Evolutionary conservation across 92 coral and sea anemone species (phyloP).

Genomic region (Palythoa grandis): DNA sequence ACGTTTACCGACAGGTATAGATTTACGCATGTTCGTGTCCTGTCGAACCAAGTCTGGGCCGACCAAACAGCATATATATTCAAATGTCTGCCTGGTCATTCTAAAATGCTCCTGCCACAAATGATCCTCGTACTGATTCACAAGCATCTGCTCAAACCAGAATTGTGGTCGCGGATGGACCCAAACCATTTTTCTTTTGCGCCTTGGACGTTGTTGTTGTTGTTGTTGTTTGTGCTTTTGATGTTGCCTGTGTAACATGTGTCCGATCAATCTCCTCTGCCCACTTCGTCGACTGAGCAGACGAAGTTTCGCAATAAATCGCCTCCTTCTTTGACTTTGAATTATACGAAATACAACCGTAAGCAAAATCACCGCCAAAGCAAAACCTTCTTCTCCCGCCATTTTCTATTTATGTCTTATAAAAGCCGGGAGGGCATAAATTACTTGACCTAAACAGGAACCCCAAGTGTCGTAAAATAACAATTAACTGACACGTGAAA

Average conservation of each 20-base stretch:
- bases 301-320: too few species aligned
- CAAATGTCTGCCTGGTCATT: slow-evolving; percentile 29
- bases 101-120: slow-evolving; percentile 30
- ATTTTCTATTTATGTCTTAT: slow-evolving; percentile 31
- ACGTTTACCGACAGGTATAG: slow-evolving; percentile 57
- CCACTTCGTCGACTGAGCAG: too few species aligned
- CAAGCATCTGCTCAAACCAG: slow-evolving; percentile 38
- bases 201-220: slow-evolving; percentile 18
- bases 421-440: slow-evolving; percentile 32
- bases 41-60: slow-evolving; percentile 51
- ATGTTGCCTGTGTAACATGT: slow-evolving; percentile 10
- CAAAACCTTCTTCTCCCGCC: slow-evolving; percentile 42
- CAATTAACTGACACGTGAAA: slow-evolving; percentile 33
- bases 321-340: slow-evolving; percentile 37
- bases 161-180: slow-evolving; percentile 33
- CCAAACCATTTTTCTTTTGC: slow-evolving; percentile 30
- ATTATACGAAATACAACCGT: slow-evolving; percentile 16
- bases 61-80: slow-evolving; percentile 13
- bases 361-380: too few species aligned
- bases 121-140: slow-evolving; percentile 35
- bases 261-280: slow-evolving; percentile 26
- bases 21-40: slow-evolving; percentile 53
- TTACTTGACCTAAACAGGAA: slow-evolving; percentile 37
- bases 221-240: slow-evolving; percentile 11
- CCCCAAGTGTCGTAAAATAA: slow-evolving; percentile 33